Evolutionary conservation across 2,113 vertebrate genomes (phyloP), one percentile per base, ranked within the genome.

Genomic region (Potamarius usumacintae): DNA sequence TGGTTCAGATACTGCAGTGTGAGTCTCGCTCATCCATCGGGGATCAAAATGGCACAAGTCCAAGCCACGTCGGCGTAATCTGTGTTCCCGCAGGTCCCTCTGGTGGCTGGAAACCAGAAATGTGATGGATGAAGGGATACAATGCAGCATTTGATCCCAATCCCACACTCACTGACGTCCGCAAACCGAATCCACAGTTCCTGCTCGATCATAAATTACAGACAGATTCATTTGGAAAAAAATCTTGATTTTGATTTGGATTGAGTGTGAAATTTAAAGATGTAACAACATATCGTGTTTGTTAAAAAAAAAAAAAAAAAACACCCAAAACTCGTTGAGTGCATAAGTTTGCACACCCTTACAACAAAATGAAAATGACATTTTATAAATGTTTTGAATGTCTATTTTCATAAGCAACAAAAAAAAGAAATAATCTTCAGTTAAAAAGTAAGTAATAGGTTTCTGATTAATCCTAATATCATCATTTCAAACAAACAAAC

Each of bases 21-120:
- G 0, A 18, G 14, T 62, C 55, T 58, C 27, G 55, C 18, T 80
- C 78, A 18, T 60, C 53, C 78, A 58, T 20, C 27, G 15, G 55
- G 78, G 78, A 34, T 34, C 53, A 10, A 34, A 58, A 58, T 80
- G 78, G 77, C 53, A 80, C 15, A 12, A 60, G 1, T 20, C 78
- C 53, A 58, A 80, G 27, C 53, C 78, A 80, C 78, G 6, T 30
- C 27, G 30, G 18, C 62, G 55, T 81, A 60, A 60, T 42, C 55
- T 22, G 57, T 18, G 27, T 2, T 60, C 27, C 52, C 79, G 79
- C 79, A 81, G 79, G 79, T 81, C 79, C 79, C 79, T 60, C 79
- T 81, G 57, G 55, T 81, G 79, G 79, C 79, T 22, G 57, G 55
- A 42, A 17, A 81, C 27, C 79, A 81, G 57, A 60, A 60, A 81